Conservation (phyloP, 2,113 vertebrate species). For the Phrynosoma platyrhinos region DNA sequence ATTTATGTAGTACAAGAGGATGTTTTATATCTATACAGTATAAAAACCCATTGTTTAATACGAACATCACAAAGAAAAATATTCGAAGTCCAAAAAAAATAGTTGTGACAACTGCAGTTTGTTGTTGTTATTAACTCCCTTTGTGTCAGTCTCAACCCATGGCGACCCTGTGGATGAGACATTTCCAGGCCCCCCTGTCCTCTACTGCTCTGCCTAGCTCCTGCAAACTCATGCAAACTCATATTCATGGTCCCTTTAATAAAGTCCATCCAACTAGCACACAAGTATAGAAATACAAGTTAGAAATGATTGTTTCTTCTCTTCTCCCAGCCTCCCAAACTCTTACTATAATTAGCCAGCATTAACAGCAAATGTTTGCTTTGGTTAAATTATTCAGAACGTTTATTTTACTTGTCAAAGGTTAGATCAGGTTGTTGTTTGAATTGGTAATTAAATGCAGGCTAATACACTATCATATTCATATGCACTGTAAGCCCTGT, state of each 20-base stretch:
- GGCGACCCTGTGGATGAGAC: too few relatives aligned
- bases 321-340: constrained; percentile 69
- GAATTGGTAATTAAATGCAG: constrained; percentile 82
- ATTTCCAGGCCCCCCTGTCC: too few relatives aligned
- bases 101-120: constrained; percentile 73
- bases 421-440: constrained; percentile 86
- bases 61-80: constrained; percentile 52
- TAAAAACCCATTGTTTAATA: constrained; percentile 57
- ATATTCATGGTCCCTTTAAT: too few relatives aligned
- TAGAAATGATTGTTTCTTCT: constrained; percentile 75
- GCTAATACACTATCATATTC: constrained; percentile 79
- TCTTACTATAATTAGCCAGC: constrained; percentile 85
- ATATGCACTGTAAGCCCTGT: constrained; percentile 74
- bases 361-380: constrained; percentile 89
- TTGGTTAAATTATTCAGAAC: constrained; percentile 90
- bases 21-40: constrained; percentile 34
- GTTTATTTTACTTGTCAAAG: constrained; percentile 87
- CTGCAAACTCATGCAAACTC: too few relatives aligned
- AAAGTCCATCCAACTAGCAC: too few relatives aligned
- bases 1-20: constrained; percentile 15
- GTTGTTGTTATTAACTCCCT: too few relatives aligned
- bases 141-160: too few relatives aligned
- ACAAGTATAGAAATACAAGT: constrained; percentile 80
- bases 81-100: constrained; percentile 69
- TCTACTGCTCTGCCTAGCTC: too few relatives aligned